These are phyloP conservation scores for Spodoptera frugiperda DNA, from an alignment of 1,140 invertebrate genomes.

Conservation along the genomic window DNA sequence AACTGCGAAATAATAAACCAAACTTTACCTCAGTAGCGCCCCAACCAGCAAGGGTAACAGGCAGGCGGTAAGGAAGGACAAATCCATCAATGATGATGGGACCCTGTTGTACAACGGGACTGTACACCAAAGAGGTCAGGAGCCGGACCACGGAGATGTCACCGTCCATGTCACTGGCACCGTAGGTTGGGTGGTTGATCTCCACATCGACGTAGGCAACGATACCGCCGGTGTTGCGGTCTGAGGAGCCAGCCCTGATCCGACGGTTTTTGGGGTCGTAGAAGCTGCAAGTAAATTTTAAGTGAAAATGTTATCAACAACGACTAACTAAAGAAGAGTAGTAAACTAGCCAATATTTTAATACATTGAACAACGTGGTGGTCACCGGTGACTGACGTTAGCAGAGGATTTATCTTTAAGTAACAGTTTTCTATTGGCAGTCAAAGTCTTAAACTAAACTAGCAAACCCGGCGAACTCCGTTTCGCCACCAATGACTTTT, in stretches of 20 bases:
- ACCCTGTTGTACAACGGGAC: slow-evolving; percentile 48
- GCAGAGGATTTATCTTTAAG: too few species aligned
- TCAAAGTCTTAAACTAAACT: too few species aligned
- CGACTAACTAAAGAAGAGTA: too few species aligned
- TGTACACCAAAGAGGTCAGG: slow-evolving; percentile 34
- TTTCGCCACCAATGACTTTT: too few species aligned
- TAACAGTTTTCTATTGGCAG: too few species aligned
- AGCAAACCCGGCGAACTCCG: too few species aligned
- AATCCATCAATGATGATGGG: slow-evolving; percentile 51
- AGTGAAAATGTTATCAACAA: not conserved
- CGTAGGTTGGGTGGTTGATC: slow-evolving; percentile 59
- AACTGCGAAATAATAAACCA: too few species aligned
- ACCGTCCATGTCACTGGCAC: slow-evolving; percentile 48
- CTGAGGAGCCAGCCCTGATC: slow-evolving; percentile 57
- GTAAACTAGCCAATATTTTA: too few species aligned
- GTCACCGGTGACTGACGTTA: too few species aligned
- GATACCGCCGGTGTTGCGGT: slow-evolving; percentile 52
- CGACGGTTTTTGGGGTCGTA: slow-evolving; percentile 50
- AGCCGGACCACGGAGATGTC: slow-evolving; percentile 63
- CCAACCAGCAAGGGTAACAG: slow-evolving; percentile 65
- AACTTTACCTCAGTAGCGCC: slow-evolving; percentile 34
- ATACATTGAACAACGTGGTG: too few species aligned
- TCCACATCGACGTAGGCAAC: slow-evolving; percentile 44
- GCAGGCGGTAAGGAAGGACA: slow-evolving; percentile 54
- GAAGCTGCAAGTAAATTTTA: slow-evolving; percentile 38